A percentile compares a stretch with the other conserved stretches of the same genome.
Conservation (phyloP, 1,140 invertebrate genomes). For the Drosophila sproati region DNA sequence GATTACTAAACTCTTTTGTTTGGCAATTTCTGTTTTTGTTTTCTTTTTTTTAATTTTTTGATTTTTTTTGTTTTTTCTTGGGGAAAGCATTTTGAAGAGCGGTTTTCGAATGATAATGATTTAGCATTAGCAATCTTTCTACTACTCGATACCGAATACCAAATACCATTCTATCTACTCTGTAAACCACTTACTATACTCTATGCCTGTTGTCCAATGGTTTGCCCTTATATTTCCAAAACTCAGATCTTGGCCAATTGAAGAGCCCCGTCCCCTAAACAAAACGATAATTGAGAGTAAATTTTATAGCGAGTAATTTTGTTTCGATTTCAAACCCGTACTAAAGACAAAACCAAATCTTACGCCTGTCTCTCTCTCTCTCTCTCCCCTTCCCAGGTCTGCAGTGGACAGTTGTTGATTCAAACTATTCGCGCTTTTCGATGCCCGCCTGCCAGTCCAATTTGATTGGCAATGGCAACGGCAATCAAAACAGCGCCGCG, state of each 20-base stretch:
- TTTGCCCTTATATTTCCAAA: slow-evolving; percentile 37
- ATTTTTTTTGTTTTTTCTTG: slow-evolving; percentile 20
- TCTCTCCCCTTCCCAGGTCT: slow-evolving; percentile 87
- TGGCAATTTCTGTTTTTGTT: slow-evolving; percentile 30
- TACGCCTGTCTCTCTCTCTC: slow-evolving; percentile 79
- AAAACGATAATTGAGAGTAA: slow-evolving; percentile 36
- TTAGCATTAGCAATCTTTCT: slow-evolving; percentile 81
- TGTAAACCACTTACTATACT: slow-evolving; percentile 43
- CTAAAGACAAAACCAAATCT: slow-evolving; percentile 74
- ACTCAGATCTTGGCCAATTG: slow-evolving; percentile 37
- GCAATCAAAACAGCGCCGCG: slow-evolving; percentile 81
- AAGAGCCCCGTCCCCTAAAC: slow-evolving; percentile 29
- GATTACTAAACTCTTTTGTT: slow-evolving; percentile 46
- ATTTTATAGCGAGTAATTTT: slow-evolving; percentile 45
- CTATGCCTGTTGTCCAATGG: slow-evolving; percentile 30
- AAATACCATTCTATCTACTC: slow-evolving; percentile 49
- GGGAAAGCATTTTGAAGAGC: slow-evolving; percentile 46
- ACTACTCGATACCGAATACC: slow-evolving; percentile 59
- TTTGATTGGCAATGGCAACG: slow-evolving; percentile 85
- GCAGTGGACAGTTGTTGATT: slow-evolving; percentile 90
- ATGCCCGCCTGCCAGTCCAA: slow-evolving; percentile 87
- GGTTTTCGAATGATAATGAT: slow-evolving; percentile 70
- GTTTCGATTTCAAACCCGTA: slow-evolving; percentile 58
- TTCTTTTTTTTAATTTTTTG: slow-evolving; percentile 29
- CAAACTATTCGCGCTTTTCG: slow-evolving; percentile 88